These are phyloP conservation scores for Grammomys surdaster DNA, from an alignment of 2,113 vertebrate species.

Conservation along the genomic window DNA sequence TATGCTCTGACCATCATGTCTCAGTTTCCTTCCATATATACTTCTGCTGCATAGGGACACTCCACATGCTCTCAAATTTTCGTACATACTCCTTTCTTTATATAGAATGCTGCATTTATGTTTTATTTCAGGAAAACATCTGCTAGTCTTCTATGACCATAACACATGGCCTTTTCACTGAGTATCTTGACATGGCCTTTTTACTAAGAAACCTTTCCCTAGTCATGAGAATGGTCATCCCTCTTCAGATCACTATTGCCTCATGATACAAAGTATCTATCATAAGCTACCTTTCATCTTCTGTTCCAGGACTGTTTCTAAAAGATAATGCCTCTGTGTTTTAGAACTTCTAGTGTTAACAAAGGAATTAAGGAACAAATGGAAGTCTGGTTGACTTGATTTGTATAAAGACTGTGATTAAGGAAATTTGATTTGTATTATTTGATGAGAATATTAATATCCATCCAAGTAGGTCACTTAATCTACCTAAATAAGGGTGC, in stretches of 20 bases:
- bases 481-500: background rate
- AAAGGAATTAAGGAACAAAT: background rate
- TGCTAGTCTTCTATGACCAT: background rate
- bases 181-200: background rate
- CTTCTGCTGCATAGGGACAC: background rate
- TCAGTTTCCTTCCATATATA: background rate
- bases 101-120: background rate
- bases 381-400: background rate
- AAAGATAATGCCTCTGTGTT: background rate
- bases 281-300: background rate
- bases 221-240: background rate
- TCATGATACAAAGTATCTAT: background rate
- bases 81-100: background rate
- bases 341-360: background rate
- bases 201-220: background rate
- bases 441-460: background rate
- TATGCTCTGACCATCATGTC: too few species aligned
- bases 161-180: too few species aligned
- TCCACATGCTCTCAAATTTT: background rate
- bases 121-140: background rate
- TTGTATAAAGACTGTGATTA: constrained; percentile 27
- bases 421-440: background rate
- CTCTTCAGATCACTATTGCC: background rate
- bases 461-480: background rate
- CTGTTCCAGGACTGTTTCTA: background rate